Base-by-base conservation (phyloP, 2,113 vertebrate genomes). In the Seriola rivoliana region DNA sequence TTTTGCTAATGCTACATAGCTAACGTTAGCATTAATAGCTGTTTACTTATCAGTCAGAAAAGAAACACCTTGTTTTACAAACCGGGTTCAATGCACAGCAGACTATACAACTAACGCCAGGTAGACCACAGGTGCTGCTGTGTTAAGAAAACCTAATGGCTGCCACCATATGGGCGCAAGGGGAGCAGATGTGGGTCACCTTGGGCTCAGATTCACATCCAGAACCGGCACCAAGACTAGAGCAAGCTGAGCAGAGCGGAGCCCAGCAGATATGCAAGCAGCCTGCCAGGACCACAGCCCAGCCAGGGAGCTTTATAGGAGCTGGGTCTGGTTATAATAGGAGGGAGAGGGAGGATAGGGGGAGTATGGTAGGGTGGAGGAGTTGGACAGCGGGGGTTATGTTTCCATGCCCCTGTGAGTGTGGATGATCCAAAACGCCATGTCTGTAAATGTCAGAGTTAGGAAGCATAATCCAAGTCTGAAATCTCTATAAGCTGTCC, bases 401-500 rank as follows among this genome's bases (percentile, higher is more conserved):
- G 76, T 84, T 91, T 89, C 82, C 79, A 90, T 73, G 76, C 73
- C 79, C 70, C 81, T 68, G 57, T 65, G 64, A 87, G 75, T 36
- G 32, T 79, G 71, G 79, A 82, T 63, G 50, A 82, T 89, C 84
- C 81, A 85, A 87, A 88, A 46, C 46, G 54, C 42, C 54, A 70
- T 75, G 80, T 85, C 71, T 81, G 79, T 85, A 89, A 86, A 85
- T 89, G 88, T 91, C 78, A 88, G 29, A 70, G 75, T 74, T n/a
- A 64, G 55, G 73, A 83, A 81, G 84, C 75, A 48, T 46, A 72
- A 58, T 87, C 86, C 80, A 87, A 81, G 32, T 69, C 7, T 91
- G 68, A 77, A 46, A 71, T 81, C 34, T 76, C 58, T 75, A 74
- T 82, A 81, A 88, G 84, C 55, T 74, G 68, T 81, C 75, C 75